Conservation (phyloP, 1,140 invertebrate genomes). For the Penaeus vannamei region DNA sequence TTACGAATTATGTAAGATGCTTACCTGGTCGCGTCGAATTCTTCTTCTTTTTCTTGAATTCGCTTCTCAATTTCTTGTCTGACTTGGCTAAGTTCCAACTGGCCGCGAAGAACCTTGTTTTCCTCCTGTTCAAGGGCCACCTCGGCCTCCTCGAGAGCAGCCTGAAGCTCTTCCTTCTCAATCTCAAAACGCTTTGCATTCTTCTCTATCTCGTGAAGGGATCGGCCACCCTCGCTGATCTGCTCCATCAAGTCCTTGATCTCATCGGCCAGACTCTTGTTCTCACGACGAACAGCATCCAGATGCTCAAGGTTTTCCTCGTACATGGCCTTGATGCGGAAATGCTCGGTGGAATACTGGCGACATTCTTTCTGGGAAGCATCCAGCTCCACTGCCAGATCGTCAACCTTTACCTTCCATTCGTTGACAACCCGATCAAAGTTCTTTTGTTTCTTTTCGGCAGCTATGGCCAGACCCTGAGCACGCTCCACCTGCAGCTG, state of each 20-base stretch:
- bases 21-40: slow-evolving; percentile 77
- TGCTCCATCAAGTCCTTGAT: slow-evolving; percentile 20
- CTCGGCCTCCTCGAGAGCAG: slow-evolving; percentile 17
- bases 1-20: slow-evolving; percentile 75
- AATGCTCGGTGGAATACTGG: not conserved
- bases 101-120: slow-evolving; percentile 10
- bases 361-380: slow-evolving; percentile 74
- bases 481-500: too few relatives aligned
- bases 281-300: slow-evolving; percentile 94
- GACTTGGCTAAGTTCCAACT: slow-evolving; percentile 6
- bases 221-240: not conserved
- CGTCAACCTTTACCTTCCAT: slow-evolving; percentile 80
- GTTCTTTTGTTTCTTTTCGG: slow-evolving; percentile 25
- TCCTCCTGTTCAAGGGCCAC: not conserved
- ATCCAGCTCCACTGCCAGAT: slow-evolving; percentile 95
- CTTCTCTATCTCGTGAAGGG: too few relatives aligned
- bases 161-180: not conserved
- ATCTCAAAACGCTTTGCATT: too few relatives aligned
- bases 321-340: slow-evolving; percentile 2
- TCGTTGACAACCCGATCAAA: not conserved
- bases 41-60: slow-evolving; percentile 76
- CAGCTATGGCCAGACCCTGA: slow-evolving; percentile 69
- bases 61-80: slow-evolving; percentile 4
- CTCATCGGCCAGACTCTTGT: not conserved
- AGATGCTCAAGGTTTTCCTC: slow-evolving; percentile 86